Conservation (phyloP, 2,113 vertebrate species). For the Rhinolophus sinicus region DNA sequence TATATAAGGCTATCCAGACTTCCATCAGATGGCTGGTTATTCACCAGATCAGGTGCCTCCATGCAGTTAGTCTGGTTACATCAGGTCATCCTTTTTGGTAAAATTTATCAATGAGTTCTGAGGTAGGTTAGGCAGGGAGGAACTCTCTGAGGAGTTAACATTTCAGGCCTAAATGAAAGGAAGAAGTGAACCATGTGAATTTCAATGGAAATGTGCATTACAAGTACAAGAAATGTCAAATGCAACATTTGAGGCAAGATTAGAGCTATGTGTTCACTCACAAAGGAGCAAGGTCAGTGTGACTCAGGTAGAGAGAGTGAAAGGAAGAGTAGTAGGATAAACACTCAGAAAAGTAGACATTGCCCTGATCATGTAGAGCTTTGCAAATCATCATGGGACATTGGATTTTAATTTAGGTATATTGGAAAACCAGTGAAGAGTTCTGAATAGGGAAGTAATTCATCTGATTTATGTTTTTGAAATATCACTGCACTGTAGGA, state of each 20-base stretch:
- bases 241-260: constrained; percentile 6
- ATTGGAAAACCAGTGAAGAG: background rate
- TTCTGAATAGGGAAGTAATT: constrained; percentile 30
- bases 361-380: background rate
- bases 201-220: background rate
- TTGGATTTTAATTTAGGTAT: constrained; percentile 11
- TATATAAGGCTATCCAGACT: background rate
- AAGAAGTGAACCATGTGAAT: background rate
- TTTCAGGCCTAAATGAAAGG: background rate
- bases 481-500: background rate
- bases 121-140: background rate
- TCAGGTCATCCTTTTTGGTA: background rate
- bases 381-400: background rate
- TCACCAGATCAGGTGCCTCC: background rate
- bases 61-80: background rate
- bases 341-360: background rate
- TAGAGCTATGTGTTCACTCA: background rate
- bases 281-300: background rate
- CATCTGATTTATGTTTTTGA: constrained; percentile 36
- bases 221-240: background rate
- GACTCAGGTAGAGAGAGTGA: background rate
- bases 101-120: background rate
- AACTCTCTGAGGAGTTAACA: background rate
- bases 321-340: background rate
- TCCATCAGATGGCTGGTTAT: background rate